These are phyloP conservation scores for Nothura maculosa DNA, from an alignment of 2,797 vertebrate genomes.

Conservation along the genomic window DNA sequence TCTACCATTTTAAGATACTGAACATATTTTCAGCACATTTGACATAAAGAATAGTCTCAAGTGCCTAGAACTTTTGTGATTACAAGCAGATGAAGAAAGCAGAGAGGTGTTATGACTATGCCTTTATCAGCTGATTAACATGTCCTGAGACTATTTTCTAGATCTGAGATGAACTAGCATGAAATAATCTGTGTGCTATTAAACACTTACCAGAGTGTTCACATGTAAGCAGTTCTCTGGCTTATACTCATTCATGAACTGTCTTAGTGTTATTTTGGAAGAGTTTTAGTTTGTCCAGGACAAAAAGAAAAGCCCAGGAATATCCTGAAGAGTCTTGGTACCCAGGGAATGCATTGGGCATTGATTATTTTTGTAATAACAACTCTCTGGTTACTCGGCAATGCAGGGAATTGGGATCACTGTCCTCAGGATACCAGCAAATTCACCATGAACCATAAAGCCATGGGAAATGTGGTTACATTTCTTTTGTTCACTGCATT, in stretches of 20 bases:
- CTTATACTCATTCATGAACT: not conserved
- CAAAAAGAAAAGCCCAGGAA: not conserved
- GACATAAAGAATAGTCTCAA: not conserved
- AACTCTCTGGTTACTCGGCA: not conserved
- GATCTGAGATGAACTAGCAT: not conserved
- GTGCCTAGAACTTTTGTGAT: not conserved
- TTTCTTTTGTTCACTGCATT: not conserved
- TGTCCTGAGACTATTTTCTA: not conserved
- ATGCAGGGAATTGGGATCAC: too few relatives aligned
- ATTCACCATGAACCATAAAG: not conserved
- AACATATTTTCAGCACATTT: not conserved
- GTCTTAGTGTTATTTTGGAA: not conserved
- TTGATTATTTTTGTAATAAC: rapidly evolving
- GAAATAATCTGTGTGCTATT: not conserved
- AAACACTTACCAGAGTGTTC: rapidly evolving
- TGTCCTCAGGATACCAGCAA: rapidly evolving
- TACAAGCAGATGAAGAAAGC: not conserved
- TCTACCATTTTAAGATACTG: not conserved
- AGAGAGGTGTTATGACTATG: rapidly evolving
- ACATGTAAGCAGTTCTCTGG: too few relatives aligned
- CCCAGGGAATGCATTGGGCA: rapidly evolving
- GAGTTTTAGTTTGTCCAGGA: not conserved
- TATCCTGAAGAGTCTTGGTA: not conserved
- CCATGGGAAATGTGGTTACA: not conserved
- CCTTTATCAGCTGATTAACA: not conserved